Percentiles rank a stretch among this genome's conserved stretches.
These are phyloP conservation scores for Oceanodroma leucorhoa DNA, from an alignment of 2,797 vertebrate species.

Conservation along the genomic window DNA sequence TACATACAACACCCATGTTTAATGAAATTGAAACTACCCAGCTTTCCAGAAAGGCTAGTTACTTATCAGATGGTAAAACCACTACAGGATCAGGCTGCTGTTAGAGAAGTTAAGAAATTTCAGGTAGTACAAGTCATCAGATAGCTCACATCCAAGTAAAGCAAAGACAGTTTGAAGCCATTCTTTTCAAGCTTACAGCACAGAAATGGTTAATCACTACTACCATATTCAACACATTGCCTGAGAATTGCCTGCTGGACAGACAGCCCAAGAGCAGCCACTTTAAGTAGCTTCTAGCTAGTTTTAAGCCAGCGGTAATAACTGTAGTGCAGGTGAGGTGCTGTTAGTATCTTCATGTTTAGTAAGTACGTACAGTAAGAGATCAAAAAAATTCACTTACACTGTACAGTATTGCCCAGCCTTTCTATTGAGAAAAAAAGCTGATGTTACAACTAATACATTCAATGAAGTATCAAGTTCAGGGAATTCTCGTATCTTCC, in stretches of 20 bases:
- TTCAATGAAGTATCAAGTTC: not conserved
- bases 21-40: not conserved
- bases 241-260: not conserved
- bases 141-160: not conserved
- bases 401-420: conserved; percentile 59
- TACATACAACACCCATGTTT: not conserved
- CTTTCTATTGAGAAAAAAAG: conserved; percentile 65
- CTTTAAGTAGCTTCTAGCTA: not conserved
- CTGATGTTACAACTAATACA: conserved; percentile 8
- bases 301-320: conserved; percentile 7
- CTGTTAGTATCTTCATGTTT: conserved; percentile 47
- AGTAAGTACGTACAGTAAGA: conserved; percentile 8
- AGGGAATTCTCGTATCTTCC: not conserved
- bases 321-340: not conserved
- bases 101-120: not conserved
- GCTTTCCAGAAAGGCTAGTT: not conserved
- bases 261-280: not conserved
- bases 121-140: not conserved
- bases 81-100: not conserved
- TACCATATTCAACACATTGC: not conserved
- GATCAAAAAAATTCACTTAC: conserved; percentile 56
- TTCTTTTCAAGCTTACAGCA: not conserved
- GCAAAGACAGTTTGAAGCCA: not conserved
- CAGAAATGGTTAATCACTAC: not conserved
- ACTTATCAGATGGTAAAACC: not conserved